Evolutionary conservation across 2,797 vertebrate species (phyloP), one percentile per base, ranked within the genome.

Genomic region (Centroberyx gerrardi): DNA sequence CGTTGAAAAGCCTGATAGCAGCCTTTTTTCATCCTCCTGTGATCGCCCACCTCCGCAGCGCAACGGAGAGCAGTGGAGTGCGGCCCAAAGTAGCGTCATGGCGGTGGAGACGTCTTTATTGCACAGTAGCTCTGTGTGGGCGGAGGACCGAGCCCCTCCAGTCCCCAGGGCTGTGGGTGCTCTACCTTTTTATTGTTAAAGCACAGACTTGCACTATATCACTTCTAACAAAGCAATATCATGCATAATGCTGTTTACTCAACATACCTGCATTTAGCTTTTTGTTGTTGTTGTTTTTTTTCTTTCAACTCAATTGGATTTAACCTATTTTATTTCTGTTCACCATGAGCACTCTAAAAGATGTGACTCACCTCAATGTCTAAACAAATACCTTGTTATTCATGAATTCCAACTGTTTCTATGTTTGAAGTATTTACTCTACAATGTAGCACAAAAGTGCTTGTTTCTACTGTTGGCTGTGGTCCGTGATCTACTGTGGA

Each of bases 31-130:
- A 78, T 73, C 54, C 61, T 65, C 69, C 42, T 69, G 55, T 72
- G 72, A 72, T 79, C 53, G 55, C 60, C 60, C 49, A 81, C 71
- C 68, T 74, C 52, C 65, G 42, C 51, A 27, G 38, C 56, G 62
- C 61, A 79, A 61, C 29, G 13, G 31, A 2, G 3, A 80, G 65
- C 52, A 62, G 48, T 31, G 33, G n/a, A 70, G 51, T 52, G 31
- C 49, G 51, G 27, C 64, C 28, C 61, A 59, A 72, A 82, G 73
- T 61, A 61, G 61, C 38, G 63, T 29, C n/a, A 31, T 18, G 38
- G 63, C 63, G 38, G 59, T 66, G 55, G 68, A 89, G 80, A 80
- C 6, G 52, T 82, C 74, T 80, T 87, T 79, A 82, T 87, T 86
- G 72, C 65, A 5, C 59, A 79, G 46, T 58, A 46, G 51, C 59